A percentile compares a stretch with the other conserved stretches of the same genome.
phyloP scores from a whole-genome alignment of 2,888 invertebrate species.

The Iphiclides podalirius region DNA sequence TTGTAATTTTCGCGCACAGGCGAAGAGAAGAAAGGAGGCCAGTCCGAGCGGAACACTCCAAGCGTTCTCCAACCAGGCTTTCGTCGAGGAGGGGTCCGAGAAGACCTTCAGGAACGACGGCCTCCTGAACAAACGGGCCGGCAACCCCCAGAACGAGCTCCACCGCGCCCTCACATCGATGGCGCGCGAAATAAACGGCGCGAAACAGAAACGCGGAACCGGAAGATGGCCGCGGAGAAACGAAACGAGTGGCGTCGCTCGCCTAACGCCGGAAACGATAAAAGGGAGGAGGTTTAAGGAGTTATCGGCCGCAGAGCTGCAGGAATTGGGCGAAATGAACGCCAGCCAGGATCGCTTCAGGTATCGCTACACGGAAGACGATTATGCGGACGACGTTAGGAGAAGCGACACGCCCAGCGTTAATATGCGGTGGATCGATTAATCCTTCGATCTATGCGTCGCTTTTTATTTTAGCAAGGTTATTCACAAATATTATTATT shows the following conservation, averaged over 20 bases:
- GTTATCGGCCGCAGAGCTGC: slow-evolving; percentile 49
- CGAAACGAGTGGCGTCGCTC: slow-evolving; percentile 25
- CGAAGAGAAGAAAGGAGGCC: slow-evolving; percentile 38
- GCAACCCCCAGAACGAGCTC: slow-evolving; percentile 55
- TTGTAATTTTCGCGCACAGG: slow-evolving; percentile 41
- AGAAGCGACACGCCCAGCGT: slow-evolving; percentile 36
- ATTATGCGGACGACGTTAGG: slow-evolving; percentile 53
- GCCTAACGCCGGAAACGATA: slow-evolving; percentile 43
- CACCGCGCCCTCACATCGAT: slow-evolving; percentile 60
- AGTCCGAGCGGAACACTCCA: slow-evolving; percentile 36
- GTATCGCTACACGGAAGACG: slow-evolving; percentile 52
- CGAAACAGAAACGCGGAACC: slow-evolving; percentile 17
- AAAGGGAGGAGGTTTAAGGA: slow-evolving; percentile 62
- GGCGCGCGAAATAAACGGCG: slow-evolving; percentile 48
- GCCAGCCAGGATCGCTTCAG: slow-evolving; percentile 61
- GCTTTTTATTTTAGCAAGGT: too few relatives aligned
- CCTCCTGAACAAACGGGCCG: slow-evolving; percentile 55
- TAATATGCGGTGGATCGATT: slow-evolving; percentile 59
- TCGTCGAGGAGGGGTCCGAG: slow-evolving; percentile 34
- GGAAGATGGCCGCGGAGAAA: slow-evolving; percentile 3
- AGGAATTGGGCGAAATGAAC: slow-evolving; percentile 56
- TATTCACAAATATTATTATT: too few relatives aligned
- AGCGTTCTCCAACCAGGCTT: slow-evolving; percentile 53
- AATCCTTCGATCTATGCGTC: too few relatives aligned
- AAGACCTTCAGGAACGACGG: slow-evolving; percentile 47